Base-by-base conservation (phyloP, 2,113 vertebrate species). In the Tiliqua scincoides region DNA sequence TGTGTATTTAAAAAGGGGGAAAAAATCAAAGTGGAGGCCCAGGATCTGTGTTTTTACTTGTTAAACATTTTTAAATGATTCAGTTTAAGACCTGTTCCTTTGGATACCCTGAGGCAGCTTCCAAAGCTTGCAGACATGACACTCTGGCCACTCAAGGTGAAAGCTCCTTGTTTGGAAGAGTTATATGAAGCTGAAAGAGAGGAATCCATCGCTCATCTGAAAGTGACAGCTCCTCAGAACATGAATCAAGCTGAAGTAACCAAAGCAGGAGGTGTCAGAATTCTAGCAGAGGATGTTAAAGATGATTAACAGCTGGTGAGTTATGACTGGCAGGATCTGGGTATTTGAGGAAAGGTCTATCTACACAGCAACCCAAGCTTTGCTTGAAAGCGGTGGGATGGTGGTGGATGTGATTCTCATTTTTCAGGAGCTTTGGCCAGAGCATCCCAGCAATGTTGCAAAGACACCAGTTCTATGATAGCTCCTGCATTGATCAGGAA, bases 141-240 rank as follows among this genome's bases (percentile, higher is more conserved):
- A 32, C 27, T 72, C 37, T 65, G 43, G 67, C 75, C 71, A 87
- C 6, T 63, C 76, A 79, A 59, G 59, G 78, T 85, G 84, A 89
- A 89, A 68, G 85, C 70, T 82, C 40, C 83, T 59, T 84, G 21
- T 83, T 90, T 79, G 68, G 73, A 85, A 90, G 65, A 84, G 35
- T 76, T 70, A 77, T 48, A 71, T 79, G 84, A 74, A 68, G 72
- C 86, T 57, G 79, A 61, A 25, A 27, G 84, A 68, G 81, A 67
- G 75, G 76, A 90, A 43, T 6, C 80, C 57, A 82, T 77, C 59
- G 59, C 71, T 89, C 32, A 79, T 71, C 30, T 86, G 75, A 4
- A 79, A 83, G 12, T 71, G 23, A 17, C 73, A 85, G 62, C 63
- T 62, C 86, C 71, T 87, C 65, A 43, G 74, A 87, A 23, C 10